Base-by-base conservation (phyloP, 1,140 invertebrate species). In the Rhopalosiphum padi region DNA sequence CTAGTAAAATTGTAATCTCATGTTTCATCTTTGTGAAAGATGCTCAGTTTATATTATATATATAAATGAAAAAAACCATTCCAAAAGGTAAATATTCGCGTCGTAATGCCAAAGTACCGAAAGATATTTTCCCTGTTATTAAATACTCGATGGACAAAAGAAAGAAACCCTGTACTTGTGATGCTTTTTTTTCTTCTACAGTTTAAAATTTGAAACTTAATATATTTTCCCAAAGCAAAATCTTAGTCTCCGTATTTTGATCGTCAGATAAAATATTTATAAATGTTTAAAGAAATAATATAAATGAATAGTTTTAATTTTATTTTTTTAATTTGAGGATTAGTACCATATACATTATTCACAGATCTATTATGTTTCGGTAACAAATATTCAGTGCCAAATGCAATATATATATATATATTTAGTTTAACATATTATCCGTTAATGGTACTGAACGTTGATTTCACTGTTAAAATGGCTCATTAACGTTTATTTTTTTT, bases 121-220 rank as follows among this genome's bases (percentile, higher is more conserved):
- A 55, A 93, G 82, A 35, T 53, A 30, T 83, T 51, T 55, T 53
- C 25, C 3, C 30, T 41, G 25, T 86, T 86, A 93, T 53, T 86
- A 86, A 86, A 93, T 93, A 83, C 48, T 86, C 25, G 37, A 86
- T 86, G 91, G 48, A 86, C 77, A 93, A 93, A 85, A 85, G 43
- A 92, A 83, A n/a, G 30, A 25, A 51, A 41, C 9, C 25, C 35
- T n/a, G n/a, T 55, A 86, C 11, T 86, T 93, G 22, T 86, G 23
- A 30, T 86, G 35, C 46, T 51, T 83, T 85, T 30, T 37, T 55
- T 91, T 91, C 15, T 83, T 37, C 21, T 35, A 9, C 30, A 83
- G 68, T 23, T 91, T 91, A 83, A 83, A 77, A 25, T 92, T 48
- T 83, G 43, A 82, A 83, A 48, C 46, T 46, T 48, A 83, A 92